phyloP scores from a whole-genome alignment of 2,888 invertebrate genomes.

The Lucinisca nassula region DNA sequence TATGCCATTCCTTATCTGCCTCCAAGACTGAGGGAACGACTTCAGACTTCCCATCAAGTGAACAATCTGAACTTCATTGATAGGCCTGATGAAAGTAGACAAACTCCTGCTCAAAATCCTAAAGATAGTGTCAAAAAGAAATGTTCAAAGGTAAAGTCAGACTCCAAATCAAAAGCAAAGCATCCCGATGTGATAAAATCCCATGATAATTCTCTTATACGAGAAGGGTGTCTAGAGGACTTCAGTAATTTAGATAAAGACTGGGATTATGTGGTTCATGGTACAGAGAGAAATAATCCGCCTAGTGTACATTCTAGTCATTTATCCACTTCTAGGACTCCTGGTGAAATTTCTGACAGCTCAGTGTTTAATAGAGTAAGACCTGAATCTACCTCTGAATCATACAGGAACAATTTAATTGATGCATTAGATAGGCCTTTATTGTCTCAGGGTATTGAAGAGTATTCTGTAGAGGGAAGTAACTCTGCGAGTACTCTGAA shows the following conservation, averaged over 20 bases:
- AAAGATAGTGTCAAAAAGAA: no score
- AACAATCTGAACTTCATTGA: no score
- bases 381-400: background rate
- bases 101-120: no score
- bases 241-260: background rate
- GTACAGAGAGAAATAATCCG: no score
- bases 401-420: background rate
- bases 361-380: background rate
- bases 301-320: background rate
- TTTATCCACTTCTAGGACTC: background rate
- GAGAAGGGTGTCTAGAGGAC: background rate
- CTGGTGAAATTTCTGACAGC: background rate
- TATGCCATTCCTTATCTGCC: slow-evolving; percentile 73
- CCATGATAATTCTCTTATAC: background rate
- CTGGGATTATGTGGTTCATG: background rate
- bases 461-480: background rate
- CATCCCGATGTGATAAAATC: background rate
- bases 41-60: no score
- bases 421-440: background rate
- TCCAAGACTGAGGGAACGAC: slow-evolving; percentile 43
- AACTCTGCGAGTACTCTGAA: background rate
- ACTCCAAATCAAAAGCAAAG: background rate
- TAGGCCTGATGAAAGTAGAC: background rate
- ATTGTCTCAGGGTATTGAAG: background rate
- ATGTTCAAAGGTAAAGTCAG: background rate